Base-by-base conservation (phyloP, 2,888 invertebrate species). In the Acanthosepion lycidas region DNA sequence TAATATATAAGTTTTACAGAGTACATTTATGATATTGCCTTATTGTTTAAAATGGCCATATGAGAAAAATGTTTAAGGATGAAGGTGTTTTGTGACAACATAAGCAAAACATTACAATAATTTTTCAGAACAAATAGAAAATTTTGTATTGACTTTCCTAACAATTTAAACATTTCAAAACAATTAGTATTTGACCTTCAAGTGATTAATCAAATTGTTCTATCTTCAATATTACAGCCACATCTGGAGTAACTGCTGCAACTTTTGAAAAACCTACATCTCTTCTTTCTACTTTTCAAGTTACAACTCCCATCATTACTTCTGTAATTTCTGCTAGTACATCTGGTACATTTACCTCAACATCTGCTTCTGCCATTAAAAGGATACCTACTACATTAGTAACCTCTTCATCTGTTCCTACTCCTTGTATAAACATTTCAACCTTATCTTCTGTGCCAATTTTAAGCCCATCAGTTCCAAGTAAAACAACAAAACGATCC, bases 251-350 rank as follows among this genome's bases (percentile, higher is more conserved):
- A 78, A 78, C 78, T 33, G 33, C 78, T 33, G 78, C 78, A 78
- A 78, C n/a, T 33, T 33, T 33, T 78, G 78, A n/a, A 78, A 78
- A 78, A 78, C n/a, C n/a, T 78, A 78, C 78, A 78, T 33, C 78
- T 78, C 78, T 78, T 78, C n/a, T 78, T 78, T 78, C 78, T 78
- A 78, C 78, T 78, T 33, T n/a, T 33, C 78, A 78, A 78, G 78
- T 78, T 78, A 78, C 78, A 78, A 78, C n/a, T 78, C 78, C 78
- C n/a, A 78, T n/a, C n/a, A 78, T 78, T 33, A 33, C 78, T 15
- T 78, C 78, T 78, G n/a, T 78, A 78, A 78, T 78, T 78, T 78
- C 78, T 78, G 33, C 78, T 78, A n/a, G 78, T 78, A 78, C 78
- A 78, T 78, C 78, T 78, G 78, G 78, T n/a, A 28, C n/a, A 78